Conservation (phyloP, 2,888 invertebrate species). For the Scaptomyza caliginosa region DNA sequence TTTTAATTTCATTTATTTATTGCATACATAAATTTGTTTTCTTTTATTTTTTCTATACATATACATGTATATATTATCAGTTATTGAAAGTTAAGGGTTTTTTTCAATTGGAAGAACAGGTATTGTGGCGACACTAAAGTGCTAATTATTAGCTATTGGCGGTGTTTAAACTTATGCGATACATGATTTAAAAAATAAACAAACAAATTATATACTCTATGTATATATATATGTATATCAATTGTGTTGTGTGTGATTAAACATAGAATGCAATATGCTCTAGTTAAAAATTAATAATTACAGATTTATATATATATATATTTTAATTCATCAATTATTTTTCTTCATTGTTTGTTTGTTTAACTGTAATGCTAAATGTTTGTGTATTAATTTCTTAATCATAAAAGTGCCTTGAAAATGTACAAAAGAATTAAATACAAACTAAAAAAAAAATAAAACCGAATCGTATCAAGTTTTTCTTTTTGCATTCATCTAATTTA, state of each 20-base stretch:
- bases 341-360: constrained; percentile 12
- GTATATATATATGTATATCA: constrained; percentile 14
- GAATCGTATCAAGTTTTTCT: not conserved
- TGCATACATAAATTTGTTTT: constrained; percentile 75
- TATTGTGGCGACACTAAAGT: constrained; percentile 78
- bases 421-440: constrained; percentile 51
- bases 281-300: constrained; percentile 60
- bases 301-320: constrained; percentile 28
- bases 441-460: not conserved
- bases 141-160: constrained; percentile 80
- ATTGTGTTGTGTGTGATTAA: constrained; percentile 36
- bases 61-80: constrained; percentile 43
- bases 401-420: constrained; percentile 61
- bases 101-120: constrained; percentile 76
- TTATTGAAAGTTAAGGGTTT: constrained; percentile 61
- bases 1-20: constrained; percentile 76
- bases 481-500: constrained; percentile 11
- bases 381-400: constrained; percentile 47
- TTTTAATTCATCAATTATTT: constrained; percentile 7
- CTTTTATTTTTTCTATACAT: not conserved
- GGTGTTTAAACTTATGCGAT: constrained; percentile 75
- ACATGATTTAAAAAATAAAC: constrained; percentile 46
- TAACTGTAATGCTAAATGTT: constrained; percentile 41
- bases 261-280: constrained; percentile 48
- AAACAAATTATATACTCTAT: constrained; percentile 58